Percentiles rank a stretch among this genome's conserved stretches.
phyloP scores from a whole-genome alignment of 1,140 invertebrate species.

The Macrocentrus cingulum region DNA sequence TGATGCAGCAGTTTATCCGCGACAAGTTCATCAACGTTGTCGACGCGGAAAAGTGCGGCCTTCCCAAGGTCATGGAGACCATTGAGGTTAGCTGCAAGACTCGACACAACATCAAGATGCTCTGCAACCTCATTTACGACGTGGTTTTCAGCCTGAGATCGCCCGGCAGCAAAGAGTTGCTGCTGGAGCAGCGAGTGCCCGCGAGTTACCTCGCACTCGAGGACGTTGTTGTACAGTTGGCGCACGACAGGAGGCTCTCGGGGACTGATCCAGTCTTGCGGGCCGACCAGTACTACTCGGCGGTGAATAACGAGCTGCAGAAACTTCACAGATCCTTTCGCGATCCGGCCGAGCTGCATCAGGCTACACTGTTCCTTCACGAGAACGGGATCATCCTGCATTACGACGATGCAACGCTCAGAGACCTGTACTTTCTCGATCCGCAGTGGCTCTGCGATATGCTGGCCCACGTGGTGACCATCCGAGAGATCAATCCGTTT shows the following conservation, averaged over 20 bases:
- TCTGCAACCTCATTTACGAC: constrained; percentile 93
- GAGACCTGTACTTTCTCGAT: constrained; percentile 93
- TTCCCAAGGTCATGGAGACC: constrained; percentile 90
- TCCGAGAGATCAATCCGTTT: constrained; percentile 95
- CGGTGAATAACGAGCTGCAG: constrained; percentile 72
- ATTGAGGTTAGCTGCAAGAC: constrained; percentile 91
- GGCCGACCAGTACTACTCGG: constrained; percentile 79
- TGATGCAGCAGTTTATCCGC: constrained; percentile 85
- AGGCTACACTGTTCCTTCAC: constrained; percentile 94
- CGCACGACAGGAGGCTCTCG: constrained; percentile 67
- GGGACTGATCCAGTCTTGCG: constrained; percentile 85
- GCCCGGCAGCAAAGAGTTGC: constrained; percentile 86
- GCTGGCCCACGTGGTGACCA: constrained; percentile 93
- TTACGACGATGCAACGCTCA: constrained; percentile 94
- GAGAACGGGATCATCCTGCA: constrained; percentile 97
- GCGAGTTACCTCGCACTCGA: constrained; percentile 93
- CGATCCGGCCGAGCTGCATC: constrained; percentile 88
- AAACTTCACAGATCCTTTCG: constrained; percentile 74
- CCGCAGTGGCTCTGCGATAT: constrained; percentile 99
- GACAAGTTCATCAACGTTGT: constrained; percentile 90
- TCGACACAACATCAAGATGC: constrained; percentile 84
- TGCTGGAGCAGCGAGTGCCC: constrained; percentile 93
- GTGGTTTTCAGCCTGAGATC: constrained; percentile 87
- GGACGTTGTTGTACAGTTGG: constrained; percentile 83
- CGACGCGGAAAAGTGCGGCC: constrained; percentile 93